phyloP scores from a whole-genome alignment of 2,113 vertebrate genomes.

The Chrysemys picta region DNA sequence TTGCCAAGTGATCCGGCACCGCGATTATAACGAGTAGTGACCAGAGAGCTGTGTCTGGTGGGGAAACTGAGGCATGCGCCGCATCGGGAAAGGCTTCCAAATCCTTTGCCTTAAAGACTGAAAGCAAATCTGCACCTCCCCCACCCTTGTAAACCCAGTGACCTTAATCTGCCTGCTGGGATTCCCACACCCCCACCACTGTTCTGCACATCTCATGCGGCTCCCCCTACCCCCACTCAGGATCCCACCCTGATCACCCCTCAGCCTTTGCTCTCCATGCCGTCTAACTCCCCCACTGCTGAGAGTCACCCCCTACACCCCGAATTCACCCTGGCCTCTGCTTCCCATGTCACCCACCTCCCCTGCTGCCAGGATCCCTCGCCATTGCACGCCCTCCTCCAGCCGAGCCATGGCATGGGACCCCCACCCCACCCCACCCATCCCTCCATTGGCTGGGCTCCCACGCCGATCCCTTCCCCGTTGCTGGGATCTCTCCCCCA shows the following conservation, averaged over 20 bases:
- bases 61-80: background rate
- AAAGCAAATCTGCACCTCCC: background rate
- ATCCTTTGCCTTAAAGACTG: background rate
- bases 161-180: background rate
- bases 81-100: background rate
- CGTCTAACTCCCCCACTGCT: background rate
- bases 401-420: background rate
- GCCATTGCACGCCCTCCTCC: background rate
- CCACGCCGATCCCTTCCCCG: no score
- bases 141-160: background rate
- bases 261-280: background rate
- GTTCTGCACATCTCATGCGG: background rate
- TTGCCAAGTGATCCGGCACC: background rate
- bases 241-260: background rate
- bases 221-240: no score
- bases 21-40: background rate
- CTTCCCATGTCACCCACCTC: background rate
- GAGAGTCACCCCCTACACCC: background rate
- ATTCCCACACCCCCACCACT: fast-evolving
- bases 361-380: background rate
- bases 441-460: no score
- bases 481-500: no score
- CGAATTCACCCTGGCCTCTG: background rate
- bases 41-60: background rate
- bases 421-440: no score